Evolutionary conservation across 1,140 invertebrate species (phyloP).

Genomic region (Drosophila azteca): DNA sequence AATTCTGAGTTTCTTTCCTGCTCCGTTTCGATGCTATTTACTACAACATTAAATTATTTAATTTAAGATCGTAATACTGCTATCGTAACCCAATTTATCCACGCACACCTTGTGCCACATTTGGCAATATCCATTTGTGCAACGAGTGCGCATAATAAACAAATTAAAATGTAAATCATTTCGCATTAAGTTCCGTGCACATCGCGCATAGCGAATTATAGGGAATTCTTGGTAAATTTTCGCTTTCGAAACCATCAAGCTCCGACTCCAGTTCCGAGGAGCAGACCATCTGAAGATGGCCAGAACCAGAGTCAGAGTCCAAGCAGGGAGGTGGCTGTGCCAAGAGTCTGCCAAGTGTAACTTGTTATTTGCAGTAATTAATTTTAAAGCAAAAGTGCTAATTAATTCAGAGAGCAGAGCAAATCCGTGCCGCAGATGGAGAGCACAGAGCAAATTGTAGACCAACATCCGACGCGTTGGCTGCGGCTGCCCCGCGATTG

Average conservation of each 20-base stretch:
- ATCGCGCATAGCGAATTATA: conserved; percentile 29
- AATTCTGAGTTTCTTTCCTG: no score
- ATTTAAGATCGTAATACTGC: neutral
- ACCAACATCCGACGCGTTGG: conserved; percentile 39
- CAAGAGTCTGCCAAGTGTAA: conserved; percentile 59
- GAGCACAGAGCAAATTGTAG: conserved; percentile 49
- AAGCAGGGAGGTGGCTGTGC: conserved; percentile 2
- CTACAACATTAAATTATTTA: no score
- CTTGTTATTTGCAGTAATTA: conserved; percentile 79
- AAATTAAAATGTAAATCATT: conserved; percentile 70
- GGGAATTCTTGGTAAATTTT: conserved; percentile 62
- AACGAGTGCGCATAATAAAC: conserved; percentile 43
- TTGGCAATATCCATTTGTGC: conserved; percentile 26
- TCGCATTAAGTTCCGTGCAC: conserved; percentile 4
- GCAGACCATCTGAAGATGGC: no score
- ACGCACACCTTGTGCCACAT: conserved; percentile 45
- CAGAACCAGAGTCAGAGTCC: neutral
- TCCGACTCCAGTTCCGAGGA: no score
- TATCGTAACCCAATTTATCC: conserved; percentile 11
- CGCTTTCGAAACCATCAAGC: conserved; percentile 58
- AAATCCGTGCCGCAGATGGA: conserved; percentile 21
- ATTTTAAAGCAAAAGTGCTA: conserved; percentile 75
- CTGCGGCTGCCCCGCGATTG: conserved; percentile 1
- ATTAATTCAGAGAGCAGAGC: conserved; percentile 64
- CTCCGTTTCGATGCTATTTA: no score